Evolutionary conservation across 1,140 invertebrate genomes (phyloP), one percentile per base, ranked within the genome.

Genomic region (Listronotus oregonensis): DNA sequence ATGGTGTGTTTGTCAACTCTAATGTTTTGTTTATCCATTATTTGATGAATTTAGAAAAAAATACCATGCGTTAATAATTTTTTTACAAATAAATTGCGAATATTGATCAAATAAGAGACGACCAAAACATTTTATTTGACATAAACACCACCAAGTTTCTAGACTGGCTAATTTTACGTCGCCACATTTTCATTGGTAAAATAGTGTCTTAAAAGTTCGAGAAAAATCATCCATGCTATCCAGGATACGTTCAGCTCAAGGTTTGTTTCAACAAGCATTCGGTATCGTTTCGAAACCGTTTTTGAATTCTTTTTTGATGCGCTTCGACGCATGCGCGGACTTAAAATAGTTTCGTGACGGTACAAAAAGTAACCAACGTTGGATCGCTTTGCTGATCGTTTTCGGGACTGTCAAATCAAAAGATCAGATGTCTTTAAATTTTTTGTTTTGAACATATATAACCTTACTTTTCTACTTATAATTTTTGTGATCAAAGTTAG

Each of bases 1-100:
- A 89, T 88, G 49, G 90, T 89, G 75, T 97, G 93, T 74, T 98
- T 98, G 78, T 98, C 95, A 78, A 99, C 98, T 0, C 96, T 94
- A 72, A 98, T 89, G 75, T 93, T 85, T 74, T 93, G 88, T 76
- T 93, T 92, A 87, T 92, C 75, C 78, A 79, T 79, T 21, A 39
- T 27, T 27, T 42, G 7, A 39, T 54, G 5, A 40, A 61, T 37
- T 40, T 42, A 18, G 12, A 46, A 46, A 46, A 18, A 6, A 43
- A 7, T 12, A n/a, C 37, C 32, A 52, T 52, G 43, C 32, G 27
- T 34, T 52, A 17, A 32, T 52, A 27, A 52, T 10, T 7, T 47
- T 17, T 47, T 10, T 18, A n/a, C 1, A 10, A 47, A 14, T 47
- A 10, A 3, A 10, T 18, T 18, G 10, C 12, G 21, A 44, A 8